phyloP scores from a whole-genome alignment of 2,888 invertebrate genomes.

The Thecophora atra region DNA sequence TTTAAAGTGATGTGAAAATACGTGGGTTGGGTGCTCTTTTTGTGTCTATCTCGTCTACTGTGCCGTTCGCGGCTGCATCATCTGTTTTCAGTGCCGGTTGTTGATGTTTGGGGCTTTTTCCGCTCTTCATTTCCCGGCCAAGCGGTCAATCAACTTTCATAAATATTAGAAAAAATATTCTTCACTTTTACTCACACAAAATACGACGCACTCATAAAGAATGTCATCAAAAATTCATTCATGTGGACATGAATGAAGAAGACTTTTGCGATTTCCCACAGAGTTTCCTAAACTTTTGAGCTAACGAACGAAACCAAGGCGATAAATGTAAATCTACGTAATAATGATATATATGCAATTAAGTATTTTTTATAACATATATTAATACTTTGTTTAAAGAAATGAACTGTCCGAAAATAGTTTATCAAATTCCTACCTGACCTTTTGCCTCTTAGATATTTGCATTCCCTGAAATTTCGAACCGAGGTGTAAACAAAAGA shows the following conservation, averaged over 20 bases:
- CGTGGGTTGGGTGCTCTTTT: background rate
- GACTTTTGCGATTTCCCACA: background rate
- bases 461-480: background rate
- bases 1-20: constrained; percentile 2
- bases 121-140: constrained; percentile 3
- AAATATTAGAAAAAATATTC: constrained; percentile 19
- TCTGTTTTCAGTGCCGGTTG: constrained; percentile 23
- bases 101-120: background rate
- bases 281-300: too few relatives aligned
- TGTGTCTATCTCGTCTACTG: background rate
- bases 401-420: too few relatives aligned
- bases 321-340: too few relatives aligned
- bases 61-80: constrained; percentile 10
- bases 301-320: too few relatives aligned
- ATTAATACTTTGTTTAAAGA: background rate
- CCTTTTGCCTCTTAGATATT: too few relatives aligned
- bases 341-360: too few relatives aligned
- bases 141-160: constrained; percentile 35
- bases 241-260: background rate
- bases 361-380: too few relatives aligned
- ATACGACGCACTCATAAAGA: background rate
- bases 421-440: too few relatives aligned
- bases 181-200: constrained; percentile 15
- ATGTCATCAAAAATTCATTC: constrained; percentile 16
- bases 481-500: background rate